Conservation (phyloP, 1,140 invertebrate genomes). For the Heliothis virescens region DNA sequence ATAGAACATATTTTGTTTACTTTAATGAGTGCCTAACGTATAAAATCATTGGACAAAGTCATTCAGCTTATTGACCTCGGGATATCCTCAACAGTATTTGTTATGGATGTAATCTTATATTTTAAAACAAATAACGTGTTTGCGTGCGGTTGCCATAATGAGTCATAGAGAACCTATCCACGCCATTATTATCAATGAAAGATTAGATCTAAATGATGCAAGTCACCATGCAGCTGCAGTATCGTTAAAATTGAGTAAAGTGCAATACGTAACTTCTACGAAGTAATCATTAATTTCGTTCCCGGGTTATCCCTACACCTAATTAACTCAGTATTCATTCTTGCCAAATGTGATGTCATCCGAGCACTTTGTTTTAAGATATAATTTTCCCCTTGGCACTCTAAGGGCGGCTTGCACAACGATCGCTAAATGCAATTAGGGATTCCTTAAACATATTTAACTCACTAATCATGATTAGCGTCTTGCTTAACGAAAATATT, state of each 20-base stretch:
- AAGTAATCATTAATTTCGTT: slow-evolving; percentile 5
- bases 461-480: no score
- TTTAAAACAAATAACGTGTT: no score
- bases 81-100: no score
- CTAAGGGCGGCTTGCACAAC: no score
- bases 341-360: slow-evolving; percentile 37
- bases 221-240: slow-evolving; percentile 13
- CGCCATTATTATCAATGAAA: not conserved
- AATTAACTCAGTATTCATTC: slow-evolving; percentile 40
- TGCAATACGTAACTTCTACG: slow-evolving; percentile 2
- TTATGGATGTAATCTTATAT: no score
- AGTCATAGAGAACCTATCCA: not conserved
- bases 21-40: not conserved
- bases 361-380: not conserved
- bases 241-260: slow-evolving; percentile 2
- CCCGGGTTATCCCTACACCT: slow-evolving; percentile 37
- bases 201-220: not conserved
- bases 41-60: not conserved
- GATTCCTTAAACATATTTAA: no score
- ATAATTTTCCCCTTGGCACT: slow-evolving; percentile 46
- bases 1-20: not conserved
- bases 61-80: not conserved
- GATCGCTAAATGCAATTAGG: no score
- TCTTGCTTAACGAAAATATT: no score
- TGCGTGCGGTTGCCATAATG: not conserved